Base-by-base conservation (phyloP, 2,888 invertebrate genomes). In the Koerneria pararmatus region DNA sequence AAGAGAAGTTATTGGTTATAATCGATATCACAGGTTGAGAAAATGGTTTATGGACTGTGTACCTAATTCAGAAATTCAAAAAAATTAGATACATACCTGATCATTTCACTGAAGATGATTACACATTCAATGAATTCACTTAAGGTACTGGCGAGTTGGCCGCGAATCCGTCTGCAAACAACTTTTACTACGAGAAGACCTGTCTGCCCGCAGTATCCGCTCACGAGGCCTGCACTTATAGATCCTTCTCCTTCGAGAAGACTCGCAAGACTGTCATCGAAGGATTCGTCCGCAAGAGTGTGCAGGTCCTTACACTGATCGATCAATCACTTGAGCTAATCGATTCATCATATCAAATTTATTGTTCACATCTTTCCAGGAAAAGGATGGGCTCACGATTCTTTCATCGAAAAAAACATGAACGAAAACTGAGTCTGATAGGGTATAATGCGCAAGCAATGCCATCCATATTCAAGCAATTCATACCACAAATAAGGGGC, bases 221-320 rank as follows among this genome's bases (percentile, higher is more conserved):
- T 31, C 82, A 82, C 67, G 82, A 83, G 69, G 82, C 82, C n/a
- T 83, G 83, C 71, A 78, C 82, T 37, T 83, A 82, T 73, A 68
- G 76, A 22, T 82, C 83, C n/a, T 82, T 82, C 76, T 84, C 85
- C 8, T 87, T 86, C 77, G 87, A 86, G 51, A 80, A 87, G 34
- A 85, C 86, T 37, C 85, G 86, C 24, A 85, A 85, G 69, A 85
- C 85, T 70, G 85, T 85, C 69, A 79, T 87, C 54, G 84, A 84
- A 54, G 86, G 85, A 57, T 83, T 85, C 60, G 85, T 86, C 35
- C 84, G 84, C 65, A 82, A 85, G 69, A 84, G 86, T 41, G 71
- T 81, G 32, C 81, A 78, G 75, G 77, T 86, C n/a, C n/a, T n/a
- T n/a, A 32, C 29, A 51, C 35, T 62, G 15, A 32, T 15, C 48